Base-by-base conservation (phyloP, 2,888 invertebrate genomes). In the Hemaris fuciformis region DNA sequence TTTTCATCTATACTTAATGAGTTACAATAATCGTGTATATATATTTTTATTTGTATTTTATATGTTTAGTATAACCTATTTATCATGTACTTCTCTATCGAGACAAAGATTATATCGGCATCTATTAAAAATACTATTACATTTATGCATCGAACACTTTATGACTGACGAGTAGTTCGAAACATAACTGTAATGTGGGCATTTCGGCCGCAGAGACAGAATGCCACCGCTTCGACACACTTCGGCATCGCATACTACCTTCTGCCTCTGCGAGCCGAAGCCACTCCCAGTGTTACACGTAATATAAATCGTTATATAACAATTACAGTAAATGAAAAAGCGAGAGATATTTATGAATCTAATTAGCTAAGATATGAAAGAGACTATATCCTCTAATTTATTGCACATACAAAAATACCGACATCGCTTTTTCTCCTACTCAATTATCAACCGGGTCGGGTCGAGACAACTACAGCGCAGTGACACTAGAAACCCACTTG, bases 11-110 rank as follows among this genome's bases (percentile, higher is more conserved):
- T 83, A 79, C 81, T 87, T 87, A 73, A 88, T 89, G 86, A 89
- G 86, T 91, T 86, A 89, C 77, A 88, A 83, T 89, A 89, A 84
- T 86, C 75, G 89, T 91, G 91, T 92, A 90, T 91, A 91, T 92
- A 91, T 92, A 91, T 92, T 91, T 92, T 92, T 92, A 91, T 92
- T 91, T 88, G 82, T 90, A 88, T 91, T 89, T 84, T 80, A 85
- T 87, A 86, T 85, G 84, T 89, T 83, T 81, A 75, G 76, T 83
- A 79, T 81, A 85, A 84, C 85, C 89, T 91, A 90, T 85, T 86
- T 86, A 87, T 87, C 34, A 90, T 91, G 90, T 91, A 89, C 87
- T 89, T 89, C 79, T 84, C 87, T 89, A 89, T 86, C 80, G 85
- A 92, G 89, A 91, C 87, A 89, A 87, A 87, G 88, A 89, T 90